These are phyloP conservation scores for Pygocentrus nattereri DNA, from an alignment of 2,797 vertebrate species.

Conservation along the genomic window DNA sequence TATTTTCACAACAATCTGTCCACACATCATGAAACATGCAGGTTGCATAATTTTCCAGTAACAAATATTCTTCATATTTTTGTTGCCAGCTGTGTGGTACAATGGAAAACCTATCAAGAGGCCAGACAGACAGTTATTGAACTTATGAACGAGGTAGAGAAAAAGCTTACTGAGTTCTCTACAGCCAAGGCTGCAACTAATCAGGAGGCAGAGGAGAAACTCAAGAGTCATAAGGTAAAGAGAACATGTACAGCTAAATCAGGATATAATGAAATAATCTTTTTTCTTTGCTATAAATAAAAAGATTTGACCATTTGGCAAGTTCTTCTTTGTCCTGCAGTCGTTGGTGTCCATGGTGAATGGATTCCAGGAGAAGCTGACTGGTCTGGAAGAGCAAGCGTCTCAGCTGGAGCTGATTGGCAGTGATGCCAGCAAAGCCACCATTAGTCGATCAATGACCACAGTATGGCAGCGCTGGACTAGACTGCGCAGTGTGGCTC, in stretches of 20 bases:
- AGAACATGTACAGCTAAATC: neutral
- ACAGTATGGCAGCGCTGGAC: slow-evolving; percentile 95
- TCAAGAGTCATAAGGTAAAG: slow-evolving; percentile 88
- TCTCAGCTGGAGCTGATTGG: slow-evolving; percentile 77
- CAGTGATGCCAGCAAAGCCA: slow-evolving; percentile 83
- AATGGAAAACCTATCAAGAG: slow-evolving; percentile 88
- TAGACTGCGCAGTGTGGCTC: slow-evolving; percentile 84
- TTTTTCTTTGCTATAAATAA: neutral
- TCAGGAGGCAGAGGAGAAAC: slow-evolving; percentile 87
- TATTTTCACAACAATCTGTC: neutral
- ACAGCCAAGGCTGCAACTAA: slow-evolving; percentile 84
- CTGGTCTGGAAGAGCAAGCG: slow-evolving; percentile 83
- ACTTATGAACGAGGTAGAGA: slow-evolving; percentile 90
- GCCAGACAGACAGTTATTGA: slow-evolving; percentile 86
- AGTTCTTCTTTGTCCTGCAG: slow-evolving; percentile 69
- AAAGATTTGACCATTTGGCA: slow-evolving; percentile 5
- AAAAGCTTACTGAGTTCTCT: slow-evolving; percentile 88
- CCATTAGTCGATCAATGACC: slow-evolving; percentile 85
- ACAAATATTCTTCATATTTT: slow-evolving; percentile 62
- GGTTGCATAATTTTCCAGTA: neutral
- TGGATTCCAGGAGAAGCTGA: slow-evolving; percentile 86
- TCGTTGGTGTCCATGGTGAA: slow-evolving; percentile 82
- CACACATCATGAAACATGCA: neutral
- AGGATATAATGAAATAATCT: neutral
- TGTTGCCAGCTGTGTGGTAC: slow-evolving; percentile 81